Base-by-base conservation (phyloP, 2,113 vertebrate genomes). In the Catharus minimus region DNA sequence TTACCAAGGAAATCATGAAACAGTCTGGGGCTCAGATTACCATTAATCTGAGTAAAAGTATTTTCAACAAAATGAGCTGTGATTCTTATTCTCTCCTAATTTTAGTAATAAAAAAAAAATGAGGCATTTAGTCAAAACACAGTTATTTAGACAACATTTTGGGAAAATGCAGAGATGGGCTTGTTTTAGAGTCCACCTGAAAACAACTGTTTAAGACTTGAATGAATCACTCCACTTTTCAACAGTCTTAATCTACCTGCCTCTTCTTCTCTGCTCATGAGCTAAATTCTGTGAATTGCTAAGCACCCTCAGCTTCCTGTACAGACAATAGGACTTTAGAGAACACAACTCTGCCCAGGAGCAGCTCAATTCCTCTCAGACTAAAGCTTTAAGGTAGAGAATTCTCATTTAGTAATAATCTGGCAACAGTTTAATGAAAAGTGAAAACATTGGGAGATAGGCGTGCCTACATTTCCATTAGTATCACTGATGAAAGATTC, bases 401-500 rank as follows among this genome's bases (percentile, higher is more conserved):
- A 82, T 53, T 65, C 5, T 74, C 55, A 77, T 50, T 64, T 56
- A 62, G 41, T 39, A 57, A 84, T 86, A 86, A 82, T 83, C 61
- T 88, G 41, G 20, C 39, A 80, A 41, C 24, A 38, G 12, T 27
- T 86, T 83, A 74, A 86, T 82, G 68, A 64, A 73, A 93, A 84
- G 50, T 49, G n/a, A 62, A 76, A 94, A 80, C 44, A 30, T 5
- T 13, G 7, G 24, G 60, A 90, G 50, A 73, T 16, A n/a, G 38
- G 19, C 47, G 26, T 86, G 88, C 76, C 92, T 71, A 0, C 71
- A 60, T 86, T 91, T 86, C 56, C 36, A 65, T 68, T 80, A 80
- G 46, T 56, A 78, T n/a, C 56, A 43, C 71, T 73, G 43, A 94
- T 89, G 86, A 94, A 91, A 89, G 61, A 32, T 86, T 71, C 86